Evolutionary conservation across 1,140 invertebrate species (phyloP), one percentile per base, ranked within the genome.

Genomic region (Onthophagus taurus): DNA sequence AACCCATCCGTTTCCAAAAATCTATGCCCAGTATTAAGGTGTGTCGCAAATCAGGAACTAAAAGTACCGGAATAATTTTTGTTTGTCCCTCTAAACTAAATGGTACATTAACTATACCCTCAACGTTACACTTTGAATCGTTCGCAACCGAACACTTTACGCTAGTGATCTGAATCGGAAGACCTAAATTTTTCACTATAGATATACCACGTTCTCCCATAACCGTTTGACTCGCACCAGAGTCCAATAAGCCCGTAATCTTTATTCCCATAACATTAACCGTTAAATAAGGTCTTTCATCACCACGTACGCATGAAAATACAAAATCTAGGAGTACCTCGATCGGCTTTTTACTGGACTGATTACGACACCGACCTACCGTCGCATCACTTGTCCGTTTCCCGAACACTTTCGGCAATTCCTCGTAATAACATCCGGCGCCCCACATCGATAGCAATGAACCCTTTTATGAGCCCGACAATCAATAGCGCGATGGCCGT

Each of bases 81-180:
- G n/a, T 6, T 26, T 26, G 23, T 7, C n/a, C 23, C n/a, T n/a
- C 6, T 7, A 26, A n/a, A 7, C n/a, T 6, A 7, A 42, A n/a
- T 12, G 45, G 45, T 43, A 47, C 8, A 11, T 13, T n/a, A 19
- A 29, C 23, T 2, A 23, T 18, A 7, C 46, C 46, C 12, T 35
- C 30, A 21, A 38, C 33, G 13, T 30, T 33, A 35, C 46, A 48
- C n/a, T 6, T 29, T 9, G 26, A n/a, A 9, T 31, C 46, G 34
- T 48, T 48, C 9, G 46, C 42, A 2, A 48, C 42, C 5, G 45
- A 42, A 26, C 39, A 43, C 17, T 20, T 17, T 13, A n/a, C 17
- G 9, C 12, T 33, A 3, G 26, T 14, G 11, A n/a, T 33, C 21
- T 47, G 0, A n/a, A 26, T 7, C 6, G 23, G 23, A 26, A 26